These are phyloP conservation scores for Ceratotherium simum DNA, from an alignment of 2,113 vertebrate species.

Conservation along the genomic window DNA sequence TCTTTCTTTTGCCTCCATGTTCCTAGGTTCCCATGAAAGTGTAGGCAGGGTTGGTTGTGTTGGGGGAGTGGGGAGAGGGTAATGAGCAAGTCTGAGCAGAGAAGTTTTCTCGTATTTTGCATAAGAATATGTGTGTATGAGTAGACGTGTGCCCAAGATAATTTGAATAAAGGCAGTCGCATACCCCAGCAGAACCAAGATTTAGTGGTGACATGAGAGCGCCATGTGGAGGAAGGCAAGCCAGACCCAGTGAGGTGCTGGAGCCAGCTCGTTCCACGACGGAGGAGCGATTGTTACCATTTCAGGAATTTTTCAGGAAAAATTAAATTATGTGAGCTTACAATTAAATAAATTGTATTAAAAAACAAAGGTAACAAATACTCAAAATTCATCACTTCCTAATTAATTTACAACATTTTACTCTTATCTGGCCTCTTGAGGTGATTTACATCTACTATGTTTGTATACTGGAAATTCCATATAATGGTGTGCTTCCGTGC, in stretches of 20 bases:
- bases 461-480: accelerated
- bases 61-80: accelerated
- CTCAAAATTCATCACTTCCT: background rate
- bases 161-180: background rate
- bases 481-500: accelerated
- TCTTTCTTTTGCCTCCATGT: background rate
- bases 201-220: background rate
- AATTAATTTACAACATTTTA: background rate
- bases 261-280: accelerated
- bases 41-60: background rate
- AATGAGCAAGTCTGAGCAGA: background rate
- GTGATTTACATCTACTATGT: accelerated
- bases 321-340: background rate
- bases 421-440: background rate
- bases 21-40: background rate
- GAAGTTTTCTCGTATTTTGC: background rate
- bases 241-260: background rate
- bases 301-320: background rate
- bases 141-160: background rate
- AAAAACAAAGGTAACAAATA: background rate
- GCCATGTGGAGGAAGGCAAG: background rate
- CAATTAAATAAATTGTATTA: background rate
- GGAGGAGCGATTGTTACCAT: accelerated
- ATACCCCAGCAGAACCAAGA: background rate
- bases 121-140: background rate